Base-by-base conservation (phyloP, 2,888 invertebrate species). In the Pseudococcus jackbeardsleyi region DNA sequence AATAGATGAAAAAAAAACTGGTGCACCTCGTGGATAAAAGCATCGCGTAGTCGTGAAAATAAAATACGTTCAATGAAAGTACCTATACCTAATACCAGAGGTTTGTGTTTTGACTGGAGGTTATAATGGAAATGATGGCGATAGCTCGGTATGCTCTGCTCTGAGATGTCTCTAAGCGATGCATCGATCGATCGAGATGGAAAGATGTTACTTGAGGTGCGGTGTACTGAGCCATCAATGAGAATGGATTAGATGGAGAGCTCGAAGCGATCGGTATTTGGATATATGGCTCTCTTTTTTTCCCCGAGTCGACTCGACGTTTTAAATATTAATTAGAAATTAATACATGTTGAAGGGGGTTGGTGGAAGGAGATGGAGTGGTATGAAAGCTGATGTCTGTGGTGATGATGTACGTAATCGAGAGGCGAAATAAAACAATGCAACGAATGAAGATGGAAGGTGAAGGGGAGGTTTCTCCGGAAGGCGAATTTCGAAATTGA, bases 311-410 rank as follows among this genome's bases (percentile, higher is more conserved):
- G 26, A 33, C 9, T 26, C 26, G 68, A 72, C 68, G 68, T 26
- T 72, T 72, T 26, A 72, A 72, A 33, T 72, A 72, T 72, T 72
- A 72, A 72, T 72, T 72, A 72, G 68, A 72, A 72, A 72, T 72
- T 72, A 72, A 33, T 33, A 33, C n/a, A 12, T 72, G 7, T 59
- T 5, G n/a, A 59, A 6, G 7, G 19, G 0, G 17, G 54, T 54
- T 33, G 17, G 17, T 54, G 15, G 11, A 15, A 7, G 17, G 54
- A 54, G 17, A 17, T 12, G 54, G 17, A 5, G 4, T 12, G 12
- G 54, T 5, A 12, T 54, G 54, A 54, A 15, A 17, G 17, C 26
- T 33, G 26, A 33, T 33, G 26, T 33, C 26, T 8, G 12, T 11
- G 17, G 5, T 3, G 26, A 54, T 54, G 54, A 12, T 54, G 17